These are phyloP conservation scores for Rhinolophus sinicus DNA, from an alignment of 2,113 vertebrate genomes.

Conservation along the genomic window DNA sequence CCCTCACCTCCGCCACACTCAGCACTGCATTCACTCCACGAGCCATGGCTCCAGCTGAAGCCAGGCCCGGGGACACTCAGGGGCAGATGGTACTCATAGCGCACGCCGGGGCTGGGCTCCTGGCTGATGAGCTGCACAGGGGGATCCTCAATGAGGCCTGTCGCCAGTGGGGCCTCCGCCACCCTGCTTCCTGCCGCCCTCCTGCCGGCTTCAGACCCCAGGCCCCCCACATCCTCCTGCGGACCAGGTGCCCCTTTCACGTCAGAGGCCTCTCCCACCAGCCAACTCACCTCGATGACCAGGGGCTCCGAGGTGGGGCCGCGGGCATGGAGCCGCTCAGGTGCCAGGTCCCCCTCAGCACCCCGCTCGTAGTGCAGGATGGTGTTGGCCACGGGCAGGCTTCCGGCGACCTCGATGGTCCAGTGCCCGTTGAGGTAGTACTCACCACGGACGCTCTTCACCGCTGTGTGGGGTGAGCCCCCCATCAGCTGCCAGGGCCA, in stretches of 20 bases:
- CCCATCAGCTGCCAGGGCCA: not conserved
- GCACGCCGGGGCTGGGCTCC: slow-evolving; percentile 92
- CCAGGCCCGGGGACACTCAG: slow-evolving; percentile 77
- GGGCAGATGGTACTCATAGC: slow-evolving; percentile 93
- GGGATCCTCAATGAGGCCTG: not conserved
- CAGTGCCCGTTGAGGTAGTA: slow-evolving; percentile 98
- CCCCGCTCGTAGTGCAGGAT: slow-evolving; percentile 93
- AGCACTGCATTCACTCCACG: slow-evolving; percentile 93
- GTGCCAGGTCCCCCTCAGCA: slow-evolving; percentile 89
- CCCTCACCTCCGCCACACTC: slow-evolving; percentile 94
- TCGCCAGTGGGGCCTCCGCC: accelerated
- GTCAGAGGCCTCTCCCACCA: not conserved
- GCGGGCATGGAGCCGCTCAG: slow-evolving; percentile 91
- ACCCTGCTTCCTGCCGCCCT: not conserved
- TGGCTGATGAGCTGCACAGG: slow-evolving; percentile 93
- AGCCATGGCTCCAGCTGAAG: slow-evolving; percentile 94
- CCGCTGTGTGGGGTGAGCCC: slow-evolving; percentile 81
- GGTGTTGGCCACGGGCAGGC: slow-evolving; percentile 89
- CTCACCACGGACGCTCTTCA: slow-evolving; percentile 92
- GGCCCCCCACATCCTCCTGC: accelerated
- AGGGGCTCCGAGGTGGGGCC: slow-evolving; percentile 97
- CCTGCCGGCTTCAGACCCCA: too few species aligned
- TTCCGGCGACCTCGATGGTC: slow-evolving; percentile 91
- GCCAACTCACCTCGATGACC: slow-evolving; percentile 91
- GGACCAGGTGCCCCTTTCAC: too few species aligned